phyloP scores from a whole-genome alignment of 2,113 vertebrate species.

The Cavia aperea region DNA sequence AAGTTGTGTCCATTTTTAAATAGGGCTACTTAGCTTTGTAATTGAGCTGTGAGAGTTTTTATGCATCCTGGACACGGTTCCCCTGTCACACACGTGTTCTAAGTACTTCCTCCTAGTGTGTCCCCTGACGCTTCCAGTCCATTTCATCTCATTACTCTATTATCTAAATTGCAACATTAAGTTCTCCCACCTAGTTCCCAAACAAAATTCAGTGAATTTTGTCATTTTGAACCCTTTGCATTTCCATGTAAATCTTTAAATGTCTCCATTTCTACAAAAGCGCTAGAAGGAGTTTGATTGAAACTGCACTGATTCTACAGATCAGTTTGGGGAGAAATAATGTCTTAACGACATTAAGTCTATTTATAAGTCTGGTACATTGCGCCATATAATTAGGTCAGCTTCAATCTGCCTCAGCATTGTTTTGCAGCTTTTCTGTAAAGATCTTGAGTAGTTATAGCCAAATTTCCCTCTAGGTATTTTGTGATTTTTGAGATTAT shows the following conservation, averaged over 20 bases:
- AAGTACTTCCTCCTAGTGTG: rapidly evolving
- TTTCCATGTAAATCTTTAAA: not conserved
- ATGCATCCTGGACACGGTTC: rapidly evolving
- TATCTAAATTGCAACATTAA: not conserved
- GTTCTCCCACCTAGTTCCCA: not conserved
- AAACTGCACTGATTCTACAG: not conserved
- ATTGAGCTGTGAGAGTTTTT: not conserved
- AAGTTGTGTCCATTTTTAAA: not conserved
- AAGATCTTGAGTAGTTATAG: not conserved
- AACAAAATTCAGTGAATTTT: not conserved
- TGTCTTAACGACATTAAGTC: not conserved
- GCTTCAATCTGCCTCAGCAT: not conserved
- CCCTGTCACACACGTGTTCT: not conserved
- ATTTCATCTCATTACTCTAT: too few relatives aligned
- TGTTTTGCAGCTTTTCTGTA: not conserved
- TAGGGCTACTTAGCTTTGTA: not conserved
- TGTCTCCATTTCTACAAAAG: not conserved
- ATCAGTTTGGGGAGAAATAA: too few relatives aligned
- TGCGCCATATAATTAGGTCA: not conserved
- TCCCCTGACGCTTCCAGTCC: not conserved
- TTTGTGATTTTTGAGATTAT: not conserved
- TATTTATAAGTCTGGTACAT: not conserved
- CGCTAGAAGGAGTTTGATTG: not conserved
- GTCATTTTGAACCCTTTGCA: not conserved
- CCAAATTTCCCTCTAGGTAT: not conserved